Evolutionary conservation across 2,888 invertebrate species (phyloP).

Genomic region (Metallyticus violacea): DNA sequence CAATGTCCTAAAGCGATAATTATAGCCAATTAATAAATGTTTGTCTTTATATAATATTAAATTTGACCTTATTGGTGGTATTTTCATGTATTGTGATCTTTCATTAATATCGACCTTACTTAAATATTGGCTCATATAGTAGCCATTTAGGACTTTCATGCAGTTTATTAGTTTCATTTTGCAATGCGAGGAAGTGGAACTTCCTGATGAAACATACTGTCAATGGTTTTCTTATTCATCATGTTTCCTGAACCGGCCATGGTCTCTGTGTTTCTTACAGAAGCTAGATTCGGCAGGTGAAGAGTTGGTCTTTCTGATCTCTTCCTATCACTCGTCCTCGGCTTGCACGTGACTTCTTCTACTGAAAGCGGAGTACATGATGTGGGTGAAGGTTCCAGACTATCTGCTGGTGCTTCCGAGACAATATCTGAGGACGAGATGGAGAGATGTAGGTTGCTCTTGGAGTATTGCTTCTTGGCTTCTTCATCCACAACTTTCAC

Average conservation of each 20-base stretch:
- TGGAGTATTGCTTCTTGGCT: neutral
- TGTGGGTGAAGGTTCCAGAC: no score
- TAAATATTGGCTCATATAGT: neutral
- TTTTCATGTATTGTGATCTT: neutral
- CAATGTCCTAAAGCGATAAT: no score
- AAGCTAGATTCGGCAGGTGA: neutral
- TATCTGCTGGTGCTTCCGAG: neutral
- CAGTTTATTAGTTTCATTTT: neutral
- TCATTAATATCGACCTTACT: neutral
- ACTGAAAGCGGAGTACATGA: no score
- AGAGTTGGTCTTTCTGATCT: neutral
- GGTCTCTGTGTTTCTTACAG: neutral
- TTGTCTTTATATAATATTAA: neutral
- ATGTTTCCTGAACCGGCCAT: neutral
- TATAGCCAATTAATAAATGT: neutral
- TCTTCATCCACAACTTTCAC: neutral
- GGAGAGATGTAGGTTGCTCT: neutral
- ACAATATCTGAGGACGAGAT: neutral
- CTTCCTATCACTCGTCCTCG: neutral
- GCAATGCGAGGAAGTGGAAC: neutral
- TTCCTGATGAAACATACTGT: neutral
- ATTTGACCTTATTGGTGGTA: neutral
- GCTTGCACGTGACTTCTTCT: neutral
- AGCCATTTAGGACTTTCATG: neutral
- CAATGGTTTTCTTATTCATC: neutral